Conservation (phyloP, 2,113 vertebrate genomes). For the Okapia johnstoni region DNA sequence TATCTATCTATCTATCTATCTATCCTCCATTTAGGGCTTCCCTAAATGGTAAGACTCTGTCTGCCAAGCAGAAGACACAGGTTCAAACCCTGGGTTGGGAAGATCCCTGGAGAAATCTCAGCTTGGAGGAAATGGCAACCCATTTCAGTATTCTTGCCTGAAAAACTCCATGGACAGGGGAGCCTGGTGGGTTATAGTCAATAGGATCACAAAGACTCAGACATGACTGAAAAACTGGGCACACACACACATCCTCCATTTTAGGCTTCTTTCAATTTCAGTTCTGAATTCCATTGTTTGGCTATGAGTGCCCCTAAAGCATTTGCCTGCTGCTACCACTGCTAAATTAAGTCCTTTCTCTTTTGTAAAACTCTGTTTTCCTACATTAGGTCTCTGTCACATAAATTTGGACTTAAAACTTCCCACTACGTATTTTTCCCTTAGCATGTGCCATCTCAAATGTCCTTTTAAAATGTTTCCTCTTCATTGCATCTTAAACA, state of each 20-base stretch:
- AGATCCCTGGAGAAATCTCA: background rate
- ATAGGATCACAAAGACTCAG: background rate
- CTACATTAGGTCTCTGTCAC: background rate
- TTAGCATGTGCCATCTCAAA: background rate
- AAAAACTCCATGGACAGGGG: background rate
- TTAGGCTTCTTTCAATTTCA: background rate
- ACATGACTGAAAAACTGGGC: background rate
- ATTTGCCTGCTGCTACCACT: background rate
- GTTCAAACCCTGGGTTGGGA: background rate
- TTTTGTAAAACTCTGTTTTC: background rate
- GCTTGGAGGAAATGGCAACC: accelerated
- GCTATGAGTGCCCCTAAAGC: background rate
- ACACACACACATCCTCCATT: background rate
- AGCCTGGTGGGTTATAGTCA: accelerated
- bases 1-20: too few species aligned
- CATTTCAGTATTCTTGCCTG: background rate
- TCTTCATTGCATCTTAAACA: background rate
- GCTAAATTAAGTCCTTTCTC: background rate
- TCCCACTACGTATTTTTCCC: background rate
- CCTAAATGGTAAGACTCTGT: background rate
- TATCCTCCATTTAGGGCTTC: background rate
- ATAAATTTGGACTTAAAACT: background rate
- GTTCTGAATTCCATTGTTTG: background rate
- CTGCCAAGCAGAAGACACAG: background rate
- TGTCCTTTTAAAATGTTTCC: background rate